phyloP scores from a whole-genome alignment of 2,113 vertebrate genomes.

The Podilymbus podiceps region DNA sequence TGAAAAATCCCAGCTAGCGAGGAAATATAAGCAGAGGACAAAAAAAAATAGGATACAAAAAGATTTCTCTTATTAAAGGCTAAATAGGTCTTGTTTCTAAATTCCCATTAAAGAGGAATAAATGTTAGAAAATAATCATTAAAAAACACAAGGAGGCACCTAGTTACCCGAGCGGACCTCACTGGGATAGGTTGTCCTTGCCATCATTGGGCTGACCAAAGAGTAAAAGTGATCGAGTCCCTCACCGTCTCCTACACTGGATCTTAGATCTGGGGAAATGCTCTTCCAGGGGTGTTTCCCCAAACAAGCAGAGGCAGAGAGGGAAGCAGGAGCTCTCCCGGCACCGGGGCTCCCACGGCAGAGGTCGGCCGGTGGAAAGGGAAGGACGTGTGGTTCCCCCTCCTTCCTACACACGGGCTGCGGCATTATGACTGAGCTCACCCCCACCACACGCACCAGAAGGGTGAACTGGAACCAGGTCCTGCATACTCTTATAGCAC shows the following conservation, averaged over 20 bases:
- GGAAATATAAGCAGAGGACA: neutral
- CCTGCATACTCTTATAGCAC: neutral
- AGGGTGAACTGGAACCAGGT: neutral
- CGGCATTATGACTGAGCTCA: fast-evolving
- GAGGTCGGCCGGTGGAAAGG: neutral
- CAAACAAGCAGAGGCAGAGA: neutral
- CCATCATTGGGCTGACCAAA: neutral
- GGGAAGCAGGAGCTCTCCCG: neutral
- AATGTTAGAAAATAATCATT: neutral
- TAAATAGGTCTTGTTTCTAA: neutral
- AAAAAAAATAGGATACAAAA: slow-evolving; percentile 37
- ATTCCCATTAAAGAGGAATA: neutral
- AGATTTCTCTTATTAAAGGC: neutral
- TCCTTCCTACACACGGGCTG: neutral
- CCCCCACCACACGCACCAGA: neutral
- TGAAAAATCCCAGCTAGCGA: slow-evolving; percentile 7
- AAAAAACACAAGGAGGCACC: neutral
- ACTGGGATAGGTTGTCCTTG: neutral
- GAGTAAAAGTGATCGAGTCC: neutral
- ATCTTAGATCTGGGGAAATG: neutral
- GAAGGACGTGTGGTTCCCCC: fast-evolving
- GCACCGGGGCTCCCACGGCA: fast-evolving
- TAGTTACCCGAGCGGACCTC: neutral
- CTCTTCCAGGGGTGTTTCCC: neutral
- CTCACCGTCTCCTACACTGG: neutral